Conservation (phyloP, 2,797 vertebrate species). For the Sebastes matsubarae region DNA sequence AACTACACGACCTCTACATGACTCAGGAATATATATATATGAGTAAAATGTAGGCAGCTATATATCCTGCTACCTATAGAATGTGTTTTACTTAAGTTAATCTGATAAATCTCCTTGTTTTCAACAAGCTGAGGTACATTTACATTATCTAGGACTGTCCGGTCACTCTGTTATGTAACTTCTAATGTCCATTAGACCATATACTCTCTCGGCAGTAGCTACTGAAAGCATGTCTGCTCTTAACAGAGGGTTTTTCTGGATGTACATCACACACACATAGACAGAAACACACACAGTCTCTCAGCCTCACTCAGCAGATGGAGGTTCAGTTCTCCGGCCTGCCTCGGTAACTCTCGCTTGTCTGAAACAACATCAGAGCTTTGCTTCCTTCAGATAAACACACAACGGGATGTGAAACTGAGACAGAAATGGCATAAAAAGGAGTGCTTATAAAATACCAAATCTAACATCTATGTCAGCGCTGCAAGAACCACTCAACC, state of each 20-base stretch:
- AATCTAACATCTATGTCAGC: not conserved
- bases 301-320: constrained; percentile 28
- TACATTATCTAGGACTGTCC: constrained; percentile 3
- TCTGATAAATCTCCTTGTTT: constrained; percentile 5
- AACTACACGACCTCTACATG: not conserved
- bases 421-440: not conserved
- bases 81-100: not conserved
- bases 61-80: not conserved
- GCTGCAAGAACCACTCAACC: not conserved
- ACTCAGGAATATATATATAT: not conserved
- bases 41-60: not conserved
- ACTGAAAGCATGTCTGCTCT: constrained; percentile 24
- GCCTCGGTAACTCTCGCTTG: not conserved
- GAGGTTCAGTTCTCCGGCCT: constrained; percentile 21
- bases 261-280: constrained; percentile 18
- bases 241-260: constrained; percentile 48
- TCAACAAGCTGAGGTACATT: not conserved
- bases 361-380: constrained; percentile 26
- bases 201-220: not conserved
- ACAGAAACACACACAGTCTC: not conserved
- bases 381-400: not conserved
- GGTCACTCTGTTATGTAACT: constrained; percentile 39
- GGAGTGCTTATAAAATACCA: not conserved
- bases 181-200: constrained; percentile 24
- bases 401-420: not conserved